phyloP scores from a whole-genome alignment of 2,113 vertebrate species.

The Centropus bengalensis region DNA sequence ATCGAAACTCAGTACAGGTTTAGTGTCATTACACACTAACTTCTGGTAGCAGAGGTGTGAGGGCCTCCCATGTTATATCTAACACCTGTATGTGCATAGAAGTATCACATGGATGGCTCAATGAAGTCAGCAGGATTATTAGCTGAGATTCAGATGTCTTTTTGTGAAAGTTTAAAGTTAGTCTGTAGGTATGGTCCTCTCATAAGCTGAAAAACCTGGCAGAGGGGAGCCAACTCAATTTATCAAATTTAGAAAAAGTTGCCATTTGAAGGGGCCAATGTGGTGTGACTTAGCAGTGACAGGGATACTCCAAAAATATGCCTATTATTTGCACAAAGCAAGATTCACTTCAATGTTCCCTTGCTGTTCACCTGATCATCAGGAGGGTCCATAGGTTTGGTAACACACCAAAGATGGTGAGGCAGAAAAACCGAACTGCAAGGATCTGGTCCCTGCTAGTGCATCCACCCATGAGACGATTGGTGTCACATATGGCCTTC shows the following conservation, averaged over 20 bases:
- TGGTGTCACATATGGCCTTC: background rate
- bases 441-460: background rate
- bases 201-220: background rate
- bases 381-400: background rate
- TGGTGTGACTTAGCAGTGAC: background rate
- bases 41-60: background rate
- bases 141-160: background rate
- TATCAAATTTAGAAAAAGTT: background rate
- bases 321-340: background rate
- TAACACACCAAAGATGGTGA: rapidly evolving
- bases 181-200: background rate
- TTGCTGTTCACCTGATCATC: background rate
- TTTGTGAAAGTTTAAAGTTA: background rate
- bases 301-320: background rate
- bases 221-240: background rate
- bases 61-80: background rate
- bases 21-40: background rate
- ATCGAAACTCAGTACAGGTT: background rate
- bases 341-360: background rate
- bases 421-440: rapidly evolving
- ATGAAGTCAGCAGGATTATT: background rate
- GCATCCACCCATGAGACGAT: background rate
- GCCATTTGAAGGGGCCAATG: background rate
- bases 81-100: background rate
- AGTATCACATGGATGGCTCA: background rate